These are phyloP conservation scores for Cataglyphis rosenhaueri DNA, from an alignment of 2,888 invertebrate genomes.

Conservation along the genomic window DNA sequence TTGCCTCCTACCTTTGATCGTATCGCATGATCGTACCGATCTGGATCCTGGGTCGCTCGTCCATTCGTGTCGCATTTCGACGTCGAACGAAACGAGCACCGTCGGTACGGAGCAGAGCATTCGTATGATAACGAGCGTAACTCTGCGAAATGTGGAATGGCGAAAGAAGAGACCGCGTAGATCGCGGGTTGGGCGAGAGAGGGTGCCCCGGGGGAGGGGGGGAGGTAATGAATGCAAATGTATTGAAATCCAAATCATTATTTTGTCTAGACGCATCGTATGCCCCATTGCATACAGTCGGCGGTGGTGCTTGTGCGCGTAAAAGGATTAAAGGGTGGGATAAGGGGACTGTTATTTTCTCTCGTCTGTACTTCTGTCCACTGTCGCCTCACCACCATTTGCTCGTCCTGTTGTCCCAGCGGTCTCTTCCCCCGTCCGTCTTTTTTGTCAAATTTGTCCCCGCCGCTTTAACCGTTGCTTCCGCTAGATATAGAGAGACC, in stretches of 20 bases:
- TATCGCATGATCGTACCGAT: not conserved
- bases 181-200: conserved; percentile 50
- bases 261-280: conserved; percentile 84
- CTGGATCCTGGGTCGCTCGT: conserved; percentile 30
- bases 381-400: conserved; percentile 38
- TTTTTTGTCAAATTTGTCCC: conserved; percentile 69
- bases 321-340: conserved; percentile 62
- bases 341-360: conserved; percentile 59
- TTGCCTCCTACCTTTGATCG: not conserved
- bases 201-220: conserved; percentile 61
- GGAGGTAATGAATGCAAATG: conserved; percentile 82
- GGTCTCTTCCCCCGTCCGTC: conserved; percentile 40
- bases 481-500: conserved; percentile 33
- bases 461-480: conserved; percentile 51
- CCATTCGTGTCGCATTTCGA: conserved; percentile 66
- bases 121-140: conserved; percentile 81
- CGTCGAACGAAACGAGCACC: conserved; percentile 68
- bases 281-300: conserved; percentile 78
- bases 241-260: conserved; percentile 84
- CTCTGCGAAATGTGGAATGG: conserved; percentile 72
- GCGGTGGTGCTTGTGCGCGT: not conserved
- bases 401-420: conserved; percentile 16
- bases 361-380: conserved; percentile 60
- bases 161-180: conserved; percentile 54
- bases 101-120: conserved; percentile 74